phyloP scores from a whole-genome alignment of 2,113 vertebrate genomes.

The Xyrauchen texanus region DNA sequence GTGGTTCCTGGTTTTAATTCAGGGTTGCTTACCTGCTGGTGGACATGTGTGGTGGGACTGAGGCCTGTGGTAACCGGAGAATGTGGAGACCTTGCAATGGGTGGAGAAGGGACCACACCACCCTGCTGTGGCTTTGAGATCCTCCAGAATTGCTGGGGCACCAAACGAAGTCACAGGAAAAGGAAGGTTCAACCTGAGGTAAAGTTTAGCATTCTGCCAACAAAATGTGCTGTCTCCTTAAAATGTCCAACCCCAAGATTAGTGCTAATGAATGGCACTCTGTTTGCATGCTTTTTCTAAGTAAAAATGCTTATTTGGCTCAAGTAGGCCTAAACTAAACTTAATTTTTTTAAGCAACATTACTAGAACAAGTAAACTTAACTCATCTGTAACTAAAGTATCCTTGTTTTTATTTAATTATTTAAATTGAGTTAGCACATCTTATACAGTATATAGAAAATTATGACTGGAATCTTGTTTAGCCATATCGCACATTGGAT shows the following conservation, averaged over 20 bases:
- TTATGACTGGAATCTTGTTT: too few species aligned
- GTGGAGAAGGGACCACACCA: conserved; percentile 67
- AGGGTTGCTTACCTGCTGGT: conserved; percentile 25
- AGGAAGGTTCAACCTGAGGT: conserved; percentile 75
- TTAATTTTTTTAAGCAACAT: too few species aligned
- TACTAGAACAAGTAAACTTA: too few species aligned
- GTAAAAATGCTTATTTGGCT: too few species aligned
- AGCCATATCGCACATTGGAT: too few species aligned
- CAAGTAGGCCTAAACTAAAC: too few species aligned
- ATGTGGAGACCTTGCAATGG: conserved; percentile 72
- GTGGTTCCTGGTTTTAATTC: neutral
- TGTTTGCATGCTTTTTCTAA: too few species aligned
- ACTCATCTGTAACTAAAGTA: too few species aligned
- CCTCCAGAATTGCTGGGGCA: conserved; percentile 68
- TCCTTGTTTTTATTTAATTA: too few species aligned
- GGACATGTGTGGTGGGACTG: conserved; percentile 40
- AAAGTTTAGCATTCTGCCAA: conserved; percentile 23
- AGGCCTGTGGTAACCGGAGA: conserved; percentile 52
- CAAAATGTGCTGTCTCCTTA: conserved; percentile 8
- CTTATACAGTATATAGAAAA: too few species aligned
- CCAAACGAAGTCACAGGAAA: conserved; percentile 51
- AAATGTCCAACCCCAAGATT: neutral
- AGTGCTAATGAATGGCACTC: neutral
- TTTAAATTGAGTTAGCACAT: too few species aligned
- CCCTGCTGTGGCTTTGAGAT: conserved; percentile 72